Conservation (phyloP, 2,113 vertebrate genomes). For the Serinus canaria region DNA sequence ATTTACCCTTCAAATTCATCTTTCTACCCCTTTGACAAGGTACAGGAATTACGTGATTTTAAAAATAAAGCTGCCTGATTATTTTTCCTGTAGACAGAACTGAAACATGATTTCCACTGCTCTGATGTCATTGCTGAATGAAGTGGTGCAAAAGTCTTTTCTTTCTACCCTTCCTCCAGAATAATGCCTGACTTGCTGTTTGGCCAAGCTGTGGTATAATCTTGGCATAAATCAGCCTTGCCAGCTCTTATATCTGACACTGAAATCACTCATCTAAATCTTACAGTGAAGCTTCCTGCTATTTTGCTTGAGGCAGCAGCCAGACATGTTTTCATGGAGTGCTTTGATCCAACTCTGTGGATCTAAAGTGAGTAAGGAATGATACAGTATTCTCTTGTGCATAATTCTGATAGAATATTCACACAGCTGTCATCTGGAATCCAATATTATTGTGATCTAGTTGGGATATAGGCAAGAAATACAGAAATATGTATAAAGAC, state of each 20-base stretch:
- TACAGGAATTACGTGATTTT: neutral
- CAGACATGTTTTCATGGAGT: neutral
- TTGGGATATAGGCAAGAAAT: neutral
- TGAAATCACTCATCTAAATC: neutral
- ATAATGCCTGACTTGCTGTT: neutral
- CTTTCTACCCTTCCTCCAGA: neutral
- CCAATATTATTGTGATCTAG: neutral
- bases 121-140: neutral
- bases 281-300: neutral
- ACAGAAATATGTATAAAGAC: neutral
- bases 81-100: neutral
- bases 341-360: neutral
- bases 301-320: neutral
- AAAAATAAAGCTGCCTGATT: neutral
- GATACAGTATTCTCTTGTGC: neutral
- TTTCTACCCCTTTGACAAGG: neutral
- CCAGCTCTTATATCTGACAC: neutral
- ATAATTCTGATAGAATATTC: neutral
- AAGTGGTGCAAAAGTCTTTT: neutral
- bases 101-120: neutral
- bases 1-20: neutral
- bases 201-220: neutral
- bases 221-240: neutral
- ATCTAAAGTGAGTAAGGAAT: neutral
- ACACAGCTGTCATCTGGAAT: neutral